Evolutionary conservation across 2,113 vertebrate genomes (phyloP), one percentile per base, ranked within the genome.

Genomic region (Tylochromis polylepis): DNA sequence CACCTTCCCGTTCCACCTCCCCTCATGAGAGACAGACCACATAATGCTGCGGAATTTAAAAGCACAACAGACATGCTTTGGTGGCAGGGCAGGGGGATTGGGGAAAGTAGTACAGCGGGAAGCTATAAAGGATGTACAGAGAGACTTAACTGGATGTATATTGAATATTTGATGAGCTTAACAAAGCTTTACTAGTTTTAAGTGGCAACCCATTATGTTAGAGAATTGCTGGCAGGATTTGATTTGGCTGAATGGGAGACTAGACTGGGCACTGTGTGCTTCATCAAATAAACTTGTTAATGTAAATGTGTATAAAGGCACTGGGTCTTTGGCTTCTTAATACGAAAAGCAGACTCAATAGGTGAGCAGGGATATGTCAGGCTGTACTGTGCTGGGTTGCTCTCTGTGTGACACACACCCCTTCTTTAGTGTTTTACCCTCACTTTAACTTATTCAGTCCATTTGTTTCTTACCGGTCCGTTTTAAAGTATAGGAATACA

Each of bases 141-240:
- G 27, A 51, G 49, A 58, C 46, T 20, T 12, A 86, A 82, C 36
- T 14, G 51, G 22, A 81, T 87, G 67, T 86, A 87, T 65, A 81
- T 29, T 92, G 70, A 88, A 92, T 93, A 91, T 92, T 84, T 92
- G 79, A 91, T 87, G 62, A n/a, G 36, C 77, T 55, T 81, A 82
- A 88, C 84, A 85, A 88, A 90, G 87, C 84, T 88, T 83, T 91
- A 59, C 29, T 43, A 12, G 83, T 62, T 79, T 51, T 58, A 85
- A 78, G 77, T 87, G 72, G 75, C n/a, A 72, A 57, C 16, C 36
- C 31, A 59, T 89, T 82, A 84, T 78, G 79, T 86, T 51, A 4
- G 56, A 84, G 75, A 89, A 72, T 43, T 72, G 31, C 49, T 14
- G 67, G 41, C 31, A 10, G 55, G 86, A 87, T 89, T 78, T 56